Conservation (phyloP, 2,888 invertebrate genomes). For the Watsonalla binaria region DNA sequence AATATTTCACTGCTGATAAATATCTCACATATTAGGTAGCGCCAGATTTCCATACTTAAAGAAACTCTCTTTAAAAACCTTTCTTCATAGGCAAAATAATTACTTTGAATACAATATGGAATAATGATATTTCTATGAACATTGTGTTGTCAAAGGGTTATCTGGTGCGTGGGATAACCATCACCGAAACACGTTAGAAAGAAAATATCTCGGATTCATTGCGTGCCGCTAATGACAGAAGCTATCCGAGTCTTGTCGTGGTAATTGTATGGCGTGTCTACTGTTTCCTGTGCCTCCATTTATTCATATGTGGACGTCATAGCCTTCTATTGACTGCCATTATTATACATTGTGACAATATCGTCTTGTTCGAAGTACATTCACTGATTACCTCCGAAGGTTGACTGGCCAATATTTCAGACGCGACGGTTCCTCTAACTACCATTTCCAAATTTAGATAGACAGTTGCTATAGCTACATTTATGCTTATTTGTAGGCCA, state of each 20-base stretch:
- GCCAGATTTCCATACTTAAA: no score
- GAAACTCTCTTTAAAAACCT: no score
- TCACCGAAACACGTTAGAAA: slow-evolving; percentile 26
- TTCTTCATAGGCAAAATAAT: no score
- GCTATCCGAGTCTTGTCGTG: slow-evolving; percentile 53
- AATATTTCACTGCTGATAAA: no score
- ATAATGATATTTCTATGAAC: not conserved
- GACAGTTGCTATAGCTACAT: no score
- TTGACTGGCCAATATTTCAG: no score
- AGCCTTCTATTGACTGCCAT: not conserved
- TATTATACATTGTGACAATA: not conserved
- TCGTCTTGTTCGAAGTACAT: not conserved
- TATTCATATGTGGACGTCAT: slow-evolving; percentile 12
- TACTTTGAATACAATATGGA: not conserved
- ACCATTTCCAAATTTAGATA: no score
- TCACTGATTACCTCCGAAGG: no score
- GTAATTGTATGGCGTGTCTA: slow-evolving; percentile 55
- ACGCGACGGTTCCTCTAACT: no score
- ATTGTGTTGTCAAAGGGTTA: slow-evolving; percentile 1
- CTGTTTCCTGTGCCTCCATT: slow-evolving; percentile 49
- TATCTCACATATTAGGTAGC: no score
- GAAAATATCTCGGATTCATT: slow-evolving; percentile 35
- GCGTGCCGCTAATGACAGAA: slow-evolving; percentile 63
- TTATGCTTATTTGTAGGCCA: no score
- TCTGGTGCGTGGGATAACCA: slow-evolving; percentile 18